These are phyloP conservation scores for Procambarus clarkii DNA, from an alignment of 1,140 invertebrate genomes.

Conservation along the genomic window DNA sequence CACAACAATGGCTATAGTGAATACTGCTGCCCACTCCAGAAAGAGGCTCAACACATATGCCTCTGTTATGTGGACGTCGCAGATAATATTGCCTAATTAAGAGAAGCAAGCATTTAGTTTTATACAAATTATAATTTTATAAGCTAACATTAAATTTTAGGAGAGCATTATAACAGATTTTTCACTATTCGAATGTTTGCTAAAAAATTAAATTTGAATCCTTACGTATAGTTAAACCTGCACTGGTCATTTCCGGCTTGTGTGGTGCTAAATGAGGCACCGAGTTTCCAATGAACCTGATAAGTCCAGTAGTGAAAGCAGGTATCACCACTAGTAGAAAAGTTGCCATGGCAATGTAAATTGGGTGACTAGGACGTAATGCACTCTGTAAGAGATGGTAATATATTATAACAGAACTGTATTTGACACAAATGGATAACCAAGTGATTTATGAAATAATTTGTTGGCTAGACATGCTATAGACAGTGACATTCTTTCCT, in stretches of 20 bases:
- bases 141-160: too few species aligned
- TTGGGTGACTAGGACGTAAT: background rate
- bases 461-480: too few species aligned
- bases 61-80: conserved; percentile 41
- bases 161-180: too few species aligned
- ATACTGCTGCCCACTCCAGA: conserved; percentile 22
- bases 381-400: background rate
- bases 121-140: too few species aligned
- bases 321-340: background rate
- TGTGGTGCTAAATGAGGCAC: background rate
- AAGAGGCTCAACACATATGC: conserved; percentile 37
- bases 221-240: conserved; percentile 13
- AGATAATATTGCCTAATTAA: conserved; percentile 33
- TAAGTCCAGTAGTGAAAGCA: background rate
- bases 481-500: background rate
- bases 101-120: too few species aligned
- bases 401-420: too few species aligned
- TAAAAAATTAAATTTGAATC: too few species aligned
- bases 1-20: background rate
- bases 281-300: background rate
- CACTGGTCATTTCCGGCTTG: background rate
- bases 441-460: too few species aligned
- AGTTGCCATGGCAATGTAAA: background rate
- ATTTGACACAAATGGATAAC: too few species aligned
- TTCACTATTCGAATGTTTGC: too few species aligned